Base-by-base conservation (phyloP, 2,888 invertebrate genomes). In the Chrysopilus asiliformis region DNA sequence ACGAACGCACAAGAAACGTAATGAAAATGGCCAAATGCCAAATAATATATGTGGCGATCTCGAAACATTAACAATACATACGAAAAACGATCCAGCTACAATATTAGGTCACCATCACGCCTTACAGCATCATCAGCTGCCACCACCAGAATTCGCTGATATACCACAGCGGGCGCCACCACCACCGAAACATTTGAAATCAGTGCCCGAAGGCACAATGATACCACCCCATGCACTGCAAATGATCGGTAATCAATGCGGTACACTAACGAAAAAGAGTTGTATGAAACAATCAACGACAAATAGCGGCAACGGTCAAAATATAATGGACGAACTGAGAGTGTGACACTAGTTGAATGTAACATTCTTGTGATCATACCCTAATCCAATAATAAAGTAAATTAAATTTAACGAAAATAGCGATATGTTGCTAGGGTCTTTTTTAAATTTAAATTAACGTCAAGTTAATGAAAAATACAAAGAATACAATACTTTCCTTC, bases 21-120 rank as follows among this genome's bases (percentile, higher is more conserved):
- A 76, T 43, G 84, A 85, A 54, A 85, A 85, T 50, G 84, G 85
- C 1, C 84, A 84, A 56, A 84, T 85, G 80, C 84, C 85, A 6
- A 85, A 85, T 54, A 85, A 81, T 51, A 85, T 85, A 44, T 85
- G 85, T 56, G 84, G 84, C n/a, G 85, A 85, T 49, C 58, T 85
- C 39, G 82, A 83, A 58, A 71, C 70, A 20, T 43, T 67, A 46
- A 61, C 66, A 22, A 60, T 62, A 41, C 59, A 60, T 42, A 67
- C 72, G 10, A 77, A 76, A 57, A 74, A 72, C 45, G 79, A 79
- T 57, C 78, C 79, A 8, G 76, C 79, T 6, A 78, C 79, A 0
- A 79, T 80, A 42, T 55, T 78, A 36, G 73, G 80, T 39, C 80
- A 81, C 52, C 81, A 81, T 51, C 84, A 83, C 53, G 75, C 79